These are phyloP conservation scores for Nomada goodeniana DNA, from an alignment of 2,888 invertebrate genomes.

Conservation along the genomic window DNA sequence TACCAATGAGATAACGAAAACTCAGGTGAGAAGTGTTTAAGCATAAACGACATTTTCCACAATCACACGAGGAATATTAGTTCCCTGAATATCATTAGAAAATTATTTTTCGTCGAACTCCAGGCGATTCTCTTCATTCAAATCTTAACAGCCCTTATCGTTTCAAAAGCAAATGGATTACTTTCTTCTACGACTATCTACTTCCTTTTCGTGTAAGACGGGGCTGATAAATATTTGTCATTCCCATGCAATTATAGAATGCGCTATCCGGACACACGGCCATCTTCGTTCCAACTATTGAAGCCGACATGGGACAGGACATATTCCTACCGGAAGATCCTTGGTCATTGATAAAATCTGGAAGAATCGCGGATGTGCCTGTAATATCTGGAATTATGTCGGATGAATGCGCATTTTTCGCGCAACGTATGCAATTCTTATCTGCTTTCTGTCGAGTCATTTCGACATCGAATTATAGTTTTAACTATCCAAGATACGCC, in stretches of 20 bases:
- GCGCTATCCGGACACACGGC: conserved; percentile 69
- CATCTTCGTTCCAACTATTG: conserved; percentile 77
- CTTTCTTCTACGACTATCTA: too few relatives aligned
- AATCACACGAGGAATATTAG: neutral
- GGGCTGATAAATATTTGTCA: neutral
- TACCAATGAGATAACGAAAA: conserved; percentile 59
- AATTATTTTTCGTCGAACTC: neutral
- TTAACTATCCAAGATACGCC: neutral
- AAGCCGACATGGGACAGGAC: conserved; percentile 77
- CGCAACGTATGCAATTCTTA: conserved; percentile 61
- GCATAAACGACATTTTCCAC: neutral
- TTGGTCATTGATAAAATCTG: conserved; percentile 78
- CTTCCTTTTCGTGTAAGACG: too few relatives aligned
- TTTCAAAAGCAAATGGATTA: too few relatives aligned
- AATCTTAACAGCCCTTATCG: too few relatives aligned
- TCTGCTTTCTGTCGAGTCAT: neutral
- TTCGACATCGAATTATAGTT: neutral
- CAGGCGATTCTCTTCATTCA: too few relatives aligned
- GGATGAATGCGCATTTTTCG: conserved; percentile 73
- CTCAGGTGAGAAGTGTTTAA: conserved; percentile 25
- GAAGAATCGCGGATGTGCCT: conserved; percentile 78
- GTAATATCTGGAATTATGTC: conserved; percentile 74
- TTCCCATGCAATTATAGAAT: conserved; percentile 63
- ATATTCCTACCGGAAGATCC: conserved; percentile 78
- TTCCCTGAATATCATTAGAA: neutral